A percentile compares a stretch with the other conserved stretches of the same genome.
Conservation (phyloP, 2,888 invertebrate species). For the Ornithoptera priamus region DNA sequence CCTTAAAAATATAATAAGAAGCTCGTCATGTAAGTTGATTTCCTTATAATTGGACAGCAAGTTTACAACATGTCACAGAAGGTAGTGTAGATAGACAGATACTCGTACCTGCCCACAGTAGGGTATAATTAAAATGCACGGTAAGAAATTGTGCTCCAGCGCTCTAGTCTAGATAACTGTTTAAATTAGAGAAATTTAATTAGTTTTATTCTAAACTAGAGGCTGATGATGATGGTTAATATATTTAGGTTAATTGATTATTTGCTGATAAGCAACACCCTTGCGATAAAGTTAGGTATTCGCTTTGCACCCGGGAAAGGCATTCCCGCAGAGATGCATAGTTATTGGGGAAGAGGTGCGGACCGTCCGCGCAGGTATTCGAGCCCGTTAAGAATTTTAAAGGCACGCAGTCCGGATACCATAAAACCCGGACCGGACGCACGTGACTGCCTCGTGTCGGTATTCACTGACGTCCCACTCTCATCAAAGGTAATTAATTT, state of each 20-base stretch:
- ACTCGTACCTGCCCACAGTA: no score
- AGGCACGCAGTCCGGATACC: constrained; percentile 31
- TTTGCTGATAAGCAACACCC: constrained; percentile 5
- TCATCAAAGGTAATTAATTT: not conserved
- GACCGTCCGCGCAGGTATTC: constrained; percentile 44
- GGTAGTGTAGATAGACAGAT: no score
- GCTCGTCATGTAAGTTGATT: no score
- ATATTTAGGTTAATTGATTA: not conserved
- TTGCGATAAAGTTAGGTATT: constrained; percentile 38
- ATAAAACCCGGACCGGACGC: constrained; percentile 42
- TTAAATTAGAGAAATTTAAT: no score
- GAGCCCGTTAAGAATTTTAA: constrained; percentile 30
- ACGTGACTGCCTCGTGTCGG: constrained; percentile 5
- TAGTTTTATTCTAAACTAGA: no score
- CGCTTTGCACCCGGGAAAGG: constrained; percentile 44
- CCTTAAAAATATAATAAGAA: no score
- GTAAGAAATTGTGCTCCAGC: no score
- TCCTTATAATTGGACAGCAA: no score
- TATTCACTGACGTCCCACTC: not conserved
- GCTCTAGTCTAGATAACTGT: no score
- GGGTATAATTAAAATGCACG: no score
- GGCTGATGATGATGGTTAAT: no score
- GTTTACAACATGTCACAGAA: no score
- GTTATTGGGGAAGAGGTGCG: constrained; percentile 46
- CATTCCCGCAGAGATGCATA: constrained; percentile 47